Base-by-base conservation (phyloP, 2,888 invertebrate species). In the Ganaspis brasiliensis region DNA sequence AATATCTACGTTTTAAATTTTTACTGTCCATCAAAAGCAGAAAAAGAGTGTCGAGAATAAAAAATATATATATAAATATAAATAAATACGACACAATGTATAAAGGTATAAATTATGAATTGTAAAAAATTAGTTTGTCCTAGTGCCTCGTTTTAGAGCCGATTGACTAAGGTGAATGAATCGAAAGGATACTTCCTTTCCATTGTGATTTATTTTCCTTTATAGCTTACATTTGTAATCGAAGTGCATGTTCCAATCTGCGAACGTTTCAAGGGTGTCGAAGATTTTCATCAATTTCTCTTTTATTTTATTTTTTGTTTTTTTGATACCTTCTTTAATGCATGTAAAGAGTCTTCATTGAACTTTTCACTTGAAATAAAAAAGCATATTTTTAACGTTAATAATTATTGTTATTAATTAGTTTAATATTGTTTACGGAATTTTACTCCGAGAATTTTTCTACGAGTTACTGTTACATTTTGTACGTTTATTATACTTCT, bases 41-140 rank as follows among this genome's bases (percentile, higher is more conserved):
- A 31, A 31, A 73, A 21, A 67, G 19, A 26, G 61, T 57, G 57
- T 72, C 37, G 16, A 57, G n/a, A n/a, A n/a, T n/a, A n/a, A n/a
- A n/a, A n/a, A n/a, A n/a, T n/a, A n/a, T 40, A 37, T 49, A 45
- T 26, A 14, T 37, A 49, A 37, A 26, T 31, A 14, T 52, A 31
- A 52, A 19, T n/a, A 16, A 35, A 45, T 24, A n/a, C n/a, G 67
- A 67, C 67, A 67, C 67, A 67, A 67, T 70, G 24, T 75, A 73
- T 63, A 21, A 78, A 75, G 16, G 57, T 31, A 52, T 55, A 19
- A 72, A 73, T 61, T 75, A 40, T 74, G 24, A 73, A 61, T 79
- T 56, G 57, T 73, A 59, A 49, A 52, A 35, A 72, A 76, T 72
- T 37, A 35, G 14, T 19, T 40, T 67, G 67, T 67, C 45, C 67